Base-by-base conservation (phyloP, 1,140 invertebrate species). In the Lordiphosa collinella region DNA sequence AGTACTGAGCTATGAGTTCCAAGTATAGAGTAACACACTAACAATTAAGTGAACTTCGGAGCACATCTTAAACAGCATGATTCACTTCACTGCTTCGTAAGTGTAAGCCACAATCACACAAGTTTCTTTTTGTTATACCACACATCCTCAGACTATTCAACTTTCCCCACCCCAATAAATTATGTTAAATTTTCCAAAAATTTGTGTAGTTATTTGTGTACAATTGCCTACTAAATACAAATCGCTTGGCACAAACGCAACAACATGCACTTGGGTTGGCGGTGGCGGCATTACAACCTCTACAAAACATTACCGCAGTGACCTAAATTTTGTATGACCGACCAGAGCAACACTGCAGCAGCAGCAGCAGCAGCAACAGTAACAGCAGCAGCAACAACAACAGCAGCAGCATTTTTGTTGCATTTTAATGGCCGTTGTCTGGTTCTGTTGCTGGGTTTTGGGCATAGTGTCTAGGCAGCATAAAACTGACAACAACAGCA, bases 261-360 rank as follows among this genome's bases (percentile, higher is more conserved):
- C 34, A 41, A 63, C 36, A 65, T 44, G 36, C 36, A 11, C 37
- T 55, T 13, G 32, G 48, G 13, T 18, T 18, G 36, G 38, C 41
- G 18, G 40, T 61, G 54, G 44, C 38, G 50, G 62, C 38, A 55
- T 25, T 40, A 47, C 64, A 65, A 57, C 52, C 44, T 82, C 66
- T 65, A 82, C 76, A 64, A 70, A 84, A 84, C 78, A 82, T 84
- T 82, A 80, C 76, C 76, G 76, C 76, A 82, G 76, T 84, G 78
- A 82, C 76, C 76, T 62, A 84, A 71, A 82, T 84, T 72, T 48
- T 58, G 14, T 61, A 54, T 55, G 40, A 55, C 56, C 58, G 49
- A 72, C 43, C n/a, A n/a, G 43, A 48, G 29, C 52, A 60, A 25
- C 40, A 31, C 12, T 40, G 16, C 10, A 58, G 31, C 8, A 41